Conservation (phyloP, 2,888 invertebrate genomes). For the Pollenia griseotomentosa region DNA sequence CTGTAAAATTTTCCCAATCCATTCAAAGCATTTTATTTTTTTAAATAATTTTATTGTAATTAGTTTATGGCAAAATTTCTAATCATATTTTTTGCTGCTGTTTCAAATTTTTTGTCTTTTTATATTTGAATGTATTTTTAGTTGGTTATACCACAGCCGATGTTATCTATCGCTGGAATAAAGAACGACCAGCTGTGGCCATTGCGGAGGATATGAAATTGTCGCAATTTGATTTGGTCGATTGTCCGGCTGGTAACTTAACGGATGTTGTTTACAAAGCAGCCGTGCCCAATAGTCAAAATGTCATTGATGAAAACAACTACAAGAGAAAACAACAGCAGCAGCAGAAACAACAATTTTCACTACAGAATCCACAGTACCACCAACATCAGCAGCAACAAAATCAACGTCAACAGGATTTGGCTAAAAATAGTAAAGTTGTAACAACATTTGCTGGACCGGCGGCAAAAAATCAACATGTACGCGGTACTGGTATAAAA, state of each 20-base stretch:
- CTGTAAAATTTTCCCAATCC: too few relatives aligned
- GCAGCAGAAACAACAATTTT: constrained; percentile 71
- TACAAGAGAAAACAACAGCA: constrained; percentile 36
- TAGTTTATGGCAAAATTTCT: constrained; percentile 42
- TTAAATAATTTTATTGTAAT: constrained; percentile 26
- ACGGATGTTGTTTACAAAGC: constrained; percentile 85
- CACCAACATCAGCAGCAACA: constrained; percentile 59
- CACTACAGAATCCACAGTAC: constrained; percentile 50
- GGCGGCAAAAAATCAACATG: constrained; percentile 80
- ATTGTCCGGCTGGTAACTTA: constrained; percentile 89
- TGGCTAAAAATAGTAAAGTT: constrained; percentile 69
- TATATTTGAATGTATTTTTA: constrained; percentile 80
- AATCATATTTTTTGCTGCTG: not conserved
- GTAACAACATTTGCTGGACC: constrained; percentile 79
- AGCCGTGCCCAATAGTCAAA: constrained; percentile 76
- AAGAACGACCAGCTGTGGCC: constrained; percentile 88
- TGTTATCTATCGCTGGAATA: constrained; percentile 90
- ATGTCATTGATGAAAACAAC: constrained; percentile 55
- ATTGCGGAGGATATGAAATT: constrained; percentile 93
- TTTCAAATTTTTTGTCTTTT: not conserved
- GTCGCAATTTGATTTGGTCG: constrained; percentile 93
- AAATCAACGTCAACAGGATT: constrained; percentile 44
- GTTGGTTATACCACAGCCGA: constrained; percentile 91
- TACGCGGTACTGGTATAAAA: constrained; percentile 80
- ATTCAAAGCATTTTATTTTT: not conserved